Conservation (phyloP, 2,888 invertebrate genomes). For the Punctoribates punctum region DNA sequence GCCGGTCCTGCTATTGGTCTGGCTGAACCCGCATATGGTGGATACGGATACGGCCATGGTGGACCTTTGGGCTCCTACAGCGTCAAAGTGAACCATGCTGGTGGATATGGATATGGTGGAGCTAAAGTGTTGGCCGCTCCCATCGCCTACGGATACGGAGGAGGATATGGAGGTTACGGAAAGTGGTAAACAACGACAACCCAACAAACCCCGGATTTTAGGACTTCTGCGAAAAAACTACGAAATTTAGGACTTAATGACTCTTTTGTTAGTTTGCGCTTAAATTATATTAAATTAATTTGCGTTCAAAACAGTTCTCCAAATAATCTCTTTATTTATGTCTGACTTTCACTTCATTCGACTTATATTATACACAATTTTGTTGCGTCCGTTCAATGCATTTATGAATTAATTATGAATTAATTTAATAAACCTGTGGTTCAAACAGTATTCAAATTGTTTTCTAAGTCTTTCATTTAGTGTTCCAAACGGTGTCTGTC, state of each 20-base stretch:
- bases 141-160: background rate
- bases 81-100: too few species aligned
- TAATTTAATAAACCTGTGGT: too few species aligned
- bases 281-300: background rate
- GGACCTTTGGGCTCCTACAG: too few species aligned
- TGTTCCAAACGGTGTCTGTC: too few species aligned
- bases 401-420: too few species aligned
- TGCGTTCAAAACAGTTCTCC: constrained; percentile 17
- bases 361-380: too few species aligned
- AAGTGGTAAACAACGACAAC: background rate
- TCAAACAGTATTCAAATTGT: too few species aligned
- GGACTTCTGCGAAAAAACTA: background rate
- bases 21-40: background rate
- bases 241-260: background rate
- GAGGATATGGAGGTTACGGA: background rate
- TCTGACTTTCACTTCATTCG: background rate
- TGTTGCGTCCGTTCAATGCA: too few species aligned
- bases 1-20: background rate
- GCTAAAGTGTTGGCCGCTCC: background rate
- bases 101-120: background rate
- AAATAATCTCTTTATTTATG: background rate
- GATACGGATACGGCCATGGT: background rate
- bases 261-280: background rate
- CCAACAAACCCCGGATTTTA: background rate
- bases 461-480: too few species aligned